Evolutionary conservation across 2,113 vertebrate genomes (phyloP).

Genomic region (Polypterus senegalus): DNA sequence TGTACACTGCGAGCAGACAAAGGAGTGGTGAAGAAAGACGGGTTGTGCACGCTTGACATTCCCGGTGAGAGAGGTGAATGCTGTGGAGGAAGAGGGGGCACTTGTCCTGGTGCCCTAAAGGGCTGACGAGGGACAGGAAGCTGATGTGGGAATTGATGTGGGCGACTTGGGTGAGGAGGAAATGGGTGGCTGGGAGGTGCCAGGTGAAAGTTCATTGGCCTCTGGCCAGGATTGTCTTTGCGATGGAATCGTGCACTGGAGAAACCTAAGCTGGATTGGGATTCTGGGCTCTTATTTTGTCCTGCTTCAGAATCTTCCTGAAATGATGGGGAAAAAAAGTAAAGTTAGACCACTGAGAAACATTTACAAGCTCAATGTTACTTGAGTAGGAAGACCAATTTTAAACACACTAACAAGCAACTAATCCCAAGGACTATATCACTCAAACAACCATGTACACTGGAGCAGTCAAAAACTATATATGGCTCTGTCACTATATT

Average conservation of each 20-base stretch:
- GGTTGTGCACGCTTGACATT: slow-evolving; percentile 57
- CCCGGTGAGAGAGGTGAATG: slow-evolving; percentile 68
- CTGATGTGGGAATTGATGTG: slow-evolving; percentile 56
- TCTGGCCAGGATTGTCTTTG: slow-evolving; percentile 74
- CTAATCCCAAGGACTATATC: too few relatives aligned
- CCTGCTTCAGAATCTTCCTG: slow-evolving; percentile 74
- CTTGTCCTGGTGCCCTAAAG: slow-evolving; percentile 56
- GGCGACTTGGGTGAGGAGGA: slow-evolving; percentile 45
- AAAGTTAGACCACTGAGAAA: too few relatives aligned
- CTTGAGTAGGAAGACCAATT: too few relatives aligned
- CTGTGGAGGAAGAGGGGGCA: slow-evolving; percentile 52
- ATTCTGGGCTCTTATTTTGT: slow-evolving; percentile 76
- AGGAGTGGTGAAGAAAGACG: slow-evolving; percentile 70
- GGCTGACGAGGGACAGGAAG: slow-evolving; percentile 71
- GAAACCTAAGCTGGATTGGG: slow-evolving; percentile 59
- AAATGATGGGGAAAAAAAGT: too few relatives aligned
- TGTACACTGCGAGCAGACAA: slow-evolving; percentile 65
- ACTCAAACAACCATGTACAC: too few relatives aligned
- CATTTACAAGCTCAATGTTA: too few relatives aligned
- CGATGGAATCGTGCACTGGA: slow-evolving; percentile 71
- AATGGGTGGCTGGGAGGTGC: slow-evolving; percentile 71
- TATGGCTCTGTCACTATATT: too few relatives aligned
- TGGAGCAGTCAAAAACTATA: too few relatives aligned
- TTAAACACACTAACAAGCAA: too few relatives aligned
- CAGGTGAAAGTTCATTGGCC: slow-evolving; percentile 76